Conservation (phyloP, 2,797 vertebrate species). For the Myotis findleyi region DNA sequence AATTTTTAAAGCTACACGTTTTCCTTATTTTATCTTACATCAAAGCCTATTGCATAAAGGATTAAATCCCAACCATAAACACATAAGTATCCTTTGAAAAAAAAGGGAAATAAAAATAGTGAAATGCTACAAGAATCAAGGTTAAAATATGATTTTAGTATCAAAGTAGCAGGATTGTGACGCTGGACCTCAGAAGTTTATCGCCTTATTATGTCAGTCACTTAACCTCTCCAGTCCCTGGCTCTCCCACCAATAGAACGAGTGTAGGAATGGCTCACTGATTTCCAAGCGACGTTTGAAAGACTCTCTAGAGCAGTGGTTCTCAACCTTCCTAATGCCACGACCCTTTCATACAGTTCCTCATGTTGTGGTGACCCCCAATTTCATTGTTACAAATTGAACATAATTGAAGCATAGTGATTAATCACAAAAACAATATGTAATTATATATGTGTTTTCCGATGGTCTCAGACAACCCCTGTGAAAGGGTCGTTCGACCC, state of each 20-base stretch:
- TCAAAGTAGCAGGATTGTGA: not conserved
- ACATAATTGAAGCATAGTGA: too few relatives aligned
- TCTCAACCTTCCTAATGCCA: too few relatives aligned
- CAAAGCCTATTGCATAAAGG: not conserved
- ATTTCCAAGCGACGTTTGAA: not conserved
- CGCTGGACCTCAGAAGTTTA: not conserved
- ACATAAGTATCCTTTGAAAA: not conserved
- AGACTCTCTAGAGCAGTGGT: not conserved
- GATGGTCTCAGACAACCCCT: too few relatives aligned
- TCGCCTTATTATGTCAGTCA: not conserved
- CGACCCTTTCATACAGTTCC: too few relatives aligned
- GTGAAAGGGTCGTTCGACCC: too few relatives aligned
- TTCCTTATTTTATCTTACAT: not conserved
- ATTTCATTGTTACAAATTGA: too few relatives aligned
- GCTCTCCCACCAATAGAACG: not conserved
- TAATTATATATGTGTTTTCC: too few relatives aligned
- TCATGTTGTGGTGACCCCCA: too few relatives aligned
- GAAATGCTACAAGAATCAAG: not conserved
- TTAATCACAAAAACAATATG: too few relatives aligned
- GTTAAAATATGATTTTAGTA: not conserved
- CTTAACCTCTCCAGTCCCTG: not conserved
- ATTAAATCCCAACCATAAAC: not conserved
- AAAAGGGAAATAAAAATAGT: not conserved
- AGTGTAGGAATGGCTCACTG: not conserved
- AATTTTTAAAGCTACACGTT: not conserved